These are phyloP conservation scores for Epirrhoe alternata DNA, from an alignment of 2,888 invertebrate species.

Conservation along the genomic window DNA sequence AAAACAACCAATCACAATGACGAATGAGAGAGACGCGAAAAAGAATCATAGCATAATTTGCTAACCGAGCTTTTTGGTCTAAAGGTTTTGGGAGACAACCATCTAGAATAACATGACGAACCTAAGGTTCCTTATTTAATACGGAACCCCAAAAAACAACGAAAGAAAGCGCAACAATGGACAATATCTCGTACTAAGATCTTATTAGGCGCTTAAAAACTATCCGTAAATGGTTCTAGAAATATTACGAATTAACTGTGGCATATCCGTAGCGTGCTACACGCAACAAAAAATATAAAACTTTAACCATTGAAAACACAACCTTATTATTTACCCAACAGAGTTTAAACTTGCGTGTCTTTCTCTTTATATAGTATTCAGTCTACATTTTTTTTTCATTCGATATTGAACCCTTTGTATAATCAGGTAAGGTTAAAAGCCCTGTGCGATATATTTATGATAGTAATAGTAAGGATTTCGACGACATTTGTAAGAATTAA, in stretches of 20 bases:
- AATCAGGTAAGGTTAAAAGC: neutral
- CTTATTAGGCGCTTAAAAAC: conserved; percentile 20
- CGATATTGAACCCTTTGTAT: neutral
- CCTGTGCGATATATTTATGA: neutral
- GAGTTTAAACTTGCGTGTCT: neutral
- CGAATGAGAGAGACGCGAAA: no score
- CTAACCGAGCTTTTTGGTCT: no score
- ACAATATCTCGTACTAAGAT: conserved; percentile 10
- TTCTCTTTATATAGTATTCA: neutral
- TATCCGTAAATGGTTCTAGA: conserved; percentile 18
- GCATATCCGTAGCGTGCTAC: conserved; percentile 31
- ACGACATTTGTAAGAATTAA: conserved; percentile 17
- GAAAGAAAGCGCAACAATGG: conserved; percentile 6
- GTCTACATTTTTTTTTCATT: neutral
- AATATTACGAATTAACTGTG: conserved; percentile 27
- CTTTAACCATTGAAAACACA: neutral
- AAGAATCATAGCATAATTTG: no score
- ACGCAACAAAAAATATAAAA: conserved; percentile 19
- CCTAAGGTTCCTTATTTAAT: no score
- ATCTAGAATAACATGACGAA: no score
- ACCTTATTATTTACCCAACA: neutral
- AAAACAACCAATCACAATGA: no score
- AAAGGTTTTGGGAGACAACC: no score
- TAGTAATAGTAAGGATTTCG: conserved; percentile 13
- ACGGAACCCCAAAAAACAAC: neutral